A percentile compares a stretch with the other conserved stretches of the same genome.
Evolutionary conservation across 2,113 vertebrate genomes (phyloP).

Genomic region (Brachirus orientalis): DNA sequence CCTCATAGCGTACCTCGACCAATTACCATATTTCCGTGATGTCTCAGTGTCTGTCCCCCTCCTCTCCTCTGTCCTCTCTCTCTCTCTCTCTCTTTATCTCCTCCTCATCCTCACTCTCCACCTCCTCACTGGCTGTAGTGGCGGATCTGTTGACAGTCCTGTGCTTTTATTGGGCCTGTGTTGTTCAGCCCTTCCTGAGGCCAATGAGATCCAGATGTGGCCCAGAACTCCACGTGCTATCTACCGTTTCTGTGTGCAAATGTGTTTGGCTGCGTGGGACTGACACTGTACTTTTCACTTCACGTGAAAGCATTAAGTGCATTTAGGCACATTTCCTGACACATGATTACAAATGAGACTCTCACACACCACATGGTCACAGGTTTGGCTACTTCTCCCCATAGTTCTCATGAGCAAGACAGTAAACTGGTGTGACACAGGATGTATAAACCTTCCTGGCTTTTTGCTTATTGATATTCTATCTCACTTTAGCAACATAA

Average conservation of each 20-base stretch:
- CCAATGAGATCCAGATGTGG: conserved; percentile 76
- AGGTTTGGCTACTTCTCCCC: not conserved
- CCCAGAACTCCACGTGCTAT: conserved; percentile 10
- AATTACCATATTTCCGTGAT: not conserved
- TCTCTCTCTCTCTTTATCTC: too few relatives aligned
- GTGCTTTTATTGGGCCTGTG: conserved; percentile 62
- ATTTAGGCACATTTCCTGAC: not conserved
- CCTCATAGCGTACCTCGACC: not conserved
- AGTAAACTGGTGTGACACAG: not conserved
- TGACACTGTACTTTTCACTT: not conserved
- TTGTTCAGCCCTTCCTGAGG: conserved; percentile 62
- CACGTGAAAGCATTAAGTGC: not conserved
- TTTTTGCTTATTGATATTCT: not conserved
- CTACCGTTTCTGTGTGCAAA: conserved; percentile 6
- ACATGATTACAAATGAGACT: not conserved
- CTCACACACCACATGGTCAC: not conserved
- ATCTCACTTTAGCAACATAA: not conserved
- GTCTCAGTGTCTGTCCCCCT: not conserved
- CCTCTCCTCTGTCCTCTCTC: too few relatives aligned
- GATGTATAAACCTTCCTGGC: not conserved
- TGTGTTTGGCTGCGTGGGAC: conserved; percentile 10
- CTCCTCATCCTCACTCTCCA: not conserved
- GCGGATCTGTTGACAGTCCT: conserved; percentile 50
- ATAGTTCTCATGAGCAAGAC: not conserved
- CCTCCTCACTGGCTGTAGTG: conserved; percentile 5